phyloP scores from a whole-genome alignment of 2,797 vertebrate species.

The Ambastaia sidthimunki region DNA sequence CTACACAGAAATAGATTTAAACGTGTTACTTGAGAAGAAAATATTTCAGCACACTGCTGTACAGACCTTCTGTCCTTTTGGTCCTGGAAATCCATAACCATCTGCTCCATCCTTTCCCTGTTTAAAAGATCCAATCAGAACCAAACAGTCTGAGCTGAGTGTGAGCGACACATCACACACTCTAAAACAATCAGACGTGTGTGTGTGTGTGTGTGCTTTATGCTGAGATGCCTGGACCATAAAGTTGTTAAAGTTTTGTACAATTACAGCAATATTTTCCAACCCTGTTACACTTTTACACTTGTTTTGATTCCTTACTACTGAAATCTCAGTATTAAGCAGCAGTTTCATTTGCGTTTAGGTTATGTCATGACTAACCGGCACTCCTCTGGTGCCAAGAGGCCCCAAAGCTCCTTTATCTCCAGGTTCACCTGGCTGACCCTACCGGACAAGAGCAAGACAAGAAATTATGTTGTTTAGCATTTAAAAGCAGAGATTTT shows the following conservation, averaged over 20 bases:
- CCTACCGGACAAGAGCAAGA: slow-evolving; percentile 67
- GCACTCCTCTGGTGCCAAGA: slow-evolving; percentile 76
- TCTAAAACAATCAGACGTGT: too few species aligned
- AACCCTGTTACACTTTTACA: too few species aligned
- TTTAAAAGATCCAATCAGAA: not conserved
- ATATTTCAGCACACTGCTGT: not conserved
- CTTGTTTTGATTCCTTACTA: too few species aligned
- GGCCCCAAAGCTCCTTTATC: slow-evolving; percentile 72
- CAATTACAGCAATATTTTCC: too few species aligned
- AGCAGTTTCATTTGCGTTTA: too few species aligned
- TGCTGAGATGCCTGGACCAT: too few species aligned
- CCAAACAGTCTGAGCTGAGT: too few species aligned
- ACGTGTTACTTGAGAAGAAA: not conserved
- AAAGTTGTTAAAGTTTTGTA: too few species aligned
- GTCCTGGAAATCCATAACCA: slow-evolving; percentile 76
- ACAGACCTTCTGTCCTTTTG: slow-evolving; percentile 81
- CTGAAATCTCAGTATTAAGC: too few species aligned
- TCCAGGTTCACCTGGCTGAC: slow-evolving; percentile 81
- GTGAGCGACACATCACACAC: too few species aligned
- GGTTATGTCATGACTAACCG: slow-evolving; percentile 69
- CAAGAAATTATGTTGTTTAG: not conserved
- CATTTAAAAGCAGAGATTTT: not conserved
- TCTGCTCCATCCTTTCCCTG: slow-evolving; percentile 84
- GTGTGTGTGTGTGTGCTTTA: too few species aligned
- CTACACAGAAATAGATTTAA: not conserved